These are phyloP conservation scores for Egretta garzetta DNA, from an alignment of 2,113 vertebrate species.

Conservation along the genomic window DNA sequence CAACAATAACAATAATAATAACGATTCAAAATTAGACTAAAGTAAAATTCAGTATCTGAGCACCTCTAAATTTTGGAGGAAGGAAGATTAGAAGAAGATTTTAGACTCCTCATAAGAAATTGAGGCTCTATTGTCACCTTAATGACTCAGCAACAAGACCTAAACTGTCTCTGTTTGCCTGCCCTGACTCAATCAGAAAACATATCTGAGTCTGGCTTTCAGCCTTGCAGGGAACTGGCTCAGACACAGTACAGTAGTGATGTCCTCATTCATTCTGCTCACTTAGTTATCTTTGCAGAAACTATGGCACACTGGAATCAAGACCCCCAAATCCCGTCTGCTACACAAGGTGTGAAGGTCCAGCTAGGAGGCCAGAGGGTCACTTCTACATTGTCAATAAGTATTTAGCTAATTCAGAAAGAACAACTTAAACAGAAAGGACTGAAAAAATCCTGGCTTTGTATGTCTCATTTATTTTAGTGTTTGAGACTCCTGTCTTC, in stretches of 20 bases:
- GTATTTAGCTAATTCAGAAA: background rate
- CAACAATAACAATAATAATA: background rate
- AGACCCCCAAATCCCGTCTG: background rate
- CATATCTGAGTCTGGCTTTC: background rate
- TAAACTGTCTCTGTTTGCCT: background rate
- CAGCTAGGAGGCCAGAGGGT: background rate
- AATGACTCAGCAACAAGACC: background rate
- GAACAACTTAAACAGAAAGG: background rate
- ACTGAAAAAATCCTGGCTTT: background rate
- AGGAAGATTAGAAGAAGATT: background rate
- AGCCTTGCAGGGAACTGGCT: background rate
- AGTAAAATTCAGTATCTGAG: background rate
- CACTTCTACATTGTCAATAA: background rate
- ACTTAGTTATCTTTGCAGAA: background rate
- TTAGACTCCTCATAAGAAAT: background rate
- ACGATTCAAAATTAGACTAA: background rate
- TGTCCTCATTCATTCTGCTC: background rate
- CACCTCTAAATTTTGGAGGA: background rate
- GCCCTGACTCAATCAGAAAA: background rate
- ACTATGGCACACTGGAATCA: background rate
- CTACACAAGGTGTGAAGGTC: background rate
- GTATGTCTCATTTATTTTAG: background rate
- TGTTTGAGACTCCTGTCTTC: background rate
- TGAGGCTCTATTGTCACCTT: background rate
- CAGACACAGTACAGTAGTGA: background rate